A percentile compares a stretch with the other conserved stretches of the same genome.
Conservation (phyloP, 2,113 vertebrate species). For the Muntiacus muntjak region DNA sequence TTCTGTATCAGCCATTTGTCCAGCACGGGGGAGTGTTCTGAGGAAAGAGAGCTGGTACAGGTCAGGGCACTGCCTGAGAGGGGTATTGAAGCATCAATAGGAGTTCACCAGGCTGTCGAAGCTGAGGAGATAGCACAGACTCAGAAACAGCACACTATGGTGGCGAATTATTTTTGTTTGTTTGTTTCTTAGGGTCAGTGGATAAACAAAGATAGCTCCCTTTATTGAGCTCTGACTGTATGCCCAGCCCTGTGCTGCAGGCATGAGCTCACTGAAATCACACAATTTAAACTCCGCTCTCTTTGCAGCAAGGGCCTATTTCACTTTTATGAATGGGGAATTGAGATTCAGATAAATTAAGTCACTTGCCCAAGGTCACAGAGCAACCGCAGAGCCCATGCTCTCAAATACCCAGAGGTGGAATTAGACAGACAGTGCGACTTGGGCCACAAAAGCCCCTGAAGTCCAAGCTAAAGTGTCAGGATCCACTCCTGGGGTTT, state of each 20-base stretch:
- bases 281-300: not conserved
- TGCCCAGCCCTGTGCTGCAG: not conserved
- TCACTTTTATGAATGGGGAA: not conserved
- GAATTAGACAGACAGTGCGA: not conserved
- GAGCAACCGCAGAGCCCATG: not conserved
- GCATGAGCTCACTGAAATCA: not conserved
- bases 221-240: not conserved
- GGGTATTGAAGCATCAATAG: constrained; percentile 33
- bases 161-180: not conserved
- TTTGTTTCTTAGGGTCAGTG: not conserved
- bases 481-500: not conserved
- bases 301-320: not conserved
- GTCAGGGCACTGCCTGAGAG: not conserved
- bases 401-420: not conserved
- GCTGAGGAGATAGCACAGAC: not conserved
- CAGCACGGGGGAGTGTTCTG: not conserved
- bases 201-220: not conserved
- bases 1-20: not conserved
- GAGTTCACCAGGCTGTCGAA: not conserved
- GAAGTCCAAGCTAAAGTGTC: not conserved
- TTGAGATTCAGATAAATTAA: not conserved
- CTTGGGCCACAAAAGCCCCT: not conserved
- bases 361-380: not conserved
- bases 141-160: not conserved
- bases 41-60: not conserved